Evolutionary conservation across 2,113 vertebrate genomes (phyloP).

Genomic region (Dendropsophus ebraccatus): DNA sequence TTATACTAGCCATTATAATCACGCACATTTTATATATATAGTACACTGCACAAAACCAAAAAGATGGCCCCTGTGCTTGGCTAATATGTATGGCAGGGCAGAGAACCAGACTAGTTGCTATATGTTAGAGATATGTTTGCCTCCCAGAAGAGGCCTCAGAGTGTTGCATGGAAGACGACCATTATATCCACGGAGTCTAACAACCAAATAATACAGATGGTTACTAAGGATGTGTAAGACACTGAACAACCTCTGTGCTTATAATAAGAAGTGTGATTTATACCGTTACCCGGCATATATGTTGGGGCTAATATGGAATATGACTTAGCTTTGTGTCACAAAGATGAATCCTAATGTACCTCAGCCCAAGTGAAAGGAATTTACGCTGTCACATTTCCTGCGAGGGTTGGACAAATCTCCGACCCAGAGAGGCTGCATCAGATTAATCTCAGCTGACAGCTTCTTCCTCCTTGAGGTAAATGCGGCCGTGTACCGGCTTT

Average conservation of each 20-base stretch:
- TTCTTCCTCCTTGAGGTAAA: conserved; percentile 67
- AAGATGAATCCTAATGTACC: conserved; percentile 64
- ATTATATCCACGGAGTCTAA: neutral
- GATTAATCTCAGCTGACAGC: conserved; percentile 73
- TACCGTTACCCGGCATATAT: neutral
- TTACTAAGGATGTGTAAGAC: neutral
- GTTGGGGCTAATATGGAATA: conserved; percentile 15
- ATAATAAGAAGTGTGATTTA: conserved; percentile 27
- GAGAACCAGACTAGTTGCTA: too few species aligned
- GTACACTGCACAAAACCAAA: too few species aligned
- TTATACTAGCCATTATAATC: too few species aligned
- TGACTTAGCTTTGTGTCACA: conserved; percentile 60
- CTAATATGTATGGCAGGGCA: too few species aligned
- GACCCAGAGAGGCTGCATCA: conserved; percentile 65
- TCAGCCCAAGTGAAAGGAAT: conserved; percentile 75
- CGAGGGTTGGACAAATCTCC: conserved; percentile 71
- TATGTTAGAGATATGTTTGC: too few species aligned
- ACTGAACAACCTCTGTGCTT: neutral
- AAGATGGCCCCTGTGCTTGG: too few species aligned
- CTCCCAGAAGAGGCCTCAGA: too few species aligned
- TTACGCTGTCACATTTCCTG: conserved; percentile 74
- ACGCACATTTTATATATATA: too few species aligned
- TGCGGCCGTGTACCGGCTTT: conserved; percentile 55
- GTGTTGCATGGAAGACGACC: neutral
- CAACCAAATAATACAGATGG: neutral